Base-by-base conservation (phyloP, 2,797 vertebrate genomes). In the Gephyroberyx darwinii region DNA sequence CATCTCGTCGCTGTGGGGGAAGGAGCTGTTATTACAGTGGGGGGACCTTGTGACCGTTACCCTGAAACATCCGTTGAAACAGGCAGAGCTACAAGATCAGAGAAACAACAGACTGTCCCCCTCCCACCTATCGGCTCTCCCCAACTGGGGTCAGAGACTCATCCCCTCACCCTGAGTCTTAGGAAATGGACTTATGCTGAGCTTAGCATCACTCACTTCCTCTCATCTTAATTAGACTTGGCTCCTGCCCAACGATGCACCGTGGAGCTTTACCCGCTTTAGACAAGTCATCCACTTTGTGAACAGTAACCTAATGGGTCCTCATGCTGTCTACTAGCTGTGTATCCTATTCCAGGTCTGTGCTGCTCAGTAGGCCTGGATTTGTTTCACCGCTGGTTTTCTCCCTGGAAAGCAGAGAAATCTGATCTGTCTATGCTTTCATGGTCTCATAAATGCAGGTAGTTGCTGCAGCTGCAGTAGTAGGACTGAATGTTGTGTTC, bases 141-240 rank as follows among this genome's bases (percentile, higher is more conserved):
- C 30, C 45, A 16, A 14, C 56, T 56, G 13, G 9, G 33, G 30
- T 69, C 65, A 19, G 58, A 75, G 61, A 51, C 80, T 85, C 80
- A 90, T 78, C 69, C 73, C 47, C 19, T 77, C 74, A 77, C 61
- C 60, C 52, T 13, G 16, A 59, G 30, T 72, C 73, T 68, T 53
- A 67, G 50, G 71, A 81, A 78, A 78, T 77, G 50, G 83, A 68
- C 77, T 84, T 86, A 90, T 8, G 62, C 65, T 41, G 50, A 71
- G 76, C 84, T 91, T 86, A 89, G 45, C 78, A 74, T 85, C 89
- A 77, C 61, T 88, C 88, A 90, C 84, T 84, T 89, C 76, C 75
- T 86, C 75, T 82, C 84, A 74, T 86, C 87, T 78, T 91, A 87
- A 92, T 90, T 85, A 69, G 87, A 82, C 78, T 65, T 87, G 87